Conservation (phyloP, 2,797 vertebrate genomes). For the Melanotaenia pygmaea region DNA sequence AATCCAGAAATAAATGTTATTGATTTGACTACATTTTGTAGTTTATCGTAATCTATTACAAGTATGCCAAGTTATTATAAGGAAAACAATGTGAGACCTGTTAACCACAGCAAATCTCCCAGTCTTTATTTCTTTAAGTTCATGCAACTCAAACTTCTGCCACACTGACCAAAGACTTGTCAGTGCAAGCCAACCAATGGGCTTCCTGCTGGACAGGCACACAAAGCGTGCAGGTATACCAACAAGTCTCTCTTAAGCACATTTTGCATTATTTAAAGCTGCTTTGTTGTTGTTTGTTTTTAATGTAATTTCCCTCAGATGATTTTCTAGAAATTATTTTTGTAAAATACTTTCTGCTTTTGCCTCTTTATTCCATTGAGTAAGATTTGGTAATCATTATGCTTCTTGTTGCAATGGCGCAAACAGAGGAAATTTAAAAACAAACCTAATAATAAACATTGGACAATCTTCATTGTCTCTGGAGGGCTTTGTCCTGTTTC, state of each 20-base stretch:
- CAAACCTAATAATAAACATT: constrained; percentile 1
- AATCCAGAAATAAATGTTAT: background rate
- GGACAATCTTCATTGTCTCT: background rate
- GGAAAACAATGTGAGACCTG: background rate
- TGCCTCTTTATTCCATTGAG: background rate
- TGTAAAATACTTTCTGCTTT: background rate
- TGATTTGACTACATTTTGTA: background rate
- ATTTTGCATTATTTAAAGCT: background rate
- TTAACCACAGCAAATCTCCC: background rate
- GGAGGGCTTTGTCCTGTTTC: background rate
- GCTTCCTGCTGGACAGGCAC: too few species aligned
- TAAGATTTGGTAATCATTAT: background rate
- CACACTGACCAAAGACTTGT: background rate
- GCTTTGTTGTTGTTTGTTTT: background rate
- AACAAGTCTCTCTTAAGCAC: background rate
- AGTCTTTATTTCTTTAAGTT: background rate
- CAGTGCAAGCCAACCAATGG: too few species aligned
- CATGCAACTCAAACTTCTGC: background rate
- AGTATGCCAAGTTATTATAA: background rate
- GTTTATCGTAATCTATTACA: background rate
- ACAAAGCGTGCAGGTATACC: too few species aligned
- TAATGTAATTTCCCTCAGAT: background rate
- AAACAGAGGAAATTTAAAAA: constrained; percentile 2
- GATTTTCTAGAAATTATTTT: background rate
- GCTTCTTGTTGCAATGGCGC: background rate